Evolutionary conservation across 2,113 vertebrate genomes (phyloP), one percentile per base, ranked within the genome.

Genomic region (Ciconia boyciana): DNA sequence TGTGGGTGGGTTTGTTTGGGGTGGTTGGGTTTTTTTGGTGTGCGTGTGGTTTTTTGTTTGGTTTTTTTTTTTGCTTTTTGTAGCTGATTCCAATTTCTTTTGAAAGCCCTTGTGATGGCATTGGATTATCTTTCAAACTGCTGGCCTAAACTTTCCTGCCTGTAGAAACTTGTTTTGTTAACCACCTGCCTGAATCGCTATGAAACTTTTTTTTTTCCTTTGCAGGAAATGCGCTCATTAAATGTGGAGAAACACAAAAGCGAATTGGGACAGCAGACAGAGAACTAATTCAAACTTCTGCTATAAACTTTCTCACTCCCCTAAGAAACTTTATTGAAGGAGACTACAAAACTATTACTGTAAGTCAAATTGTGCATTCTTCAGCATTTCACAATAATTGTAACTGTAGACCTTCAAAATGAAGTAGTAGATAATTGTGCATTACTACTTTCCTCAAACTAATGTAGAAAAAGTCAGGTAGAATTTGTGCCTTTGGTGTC

Each of bases 311-410:
- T 97, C 99, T 99, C 79, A 99, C 99, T 78, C 99, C 99, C 48
- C 98, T 99, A 96, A 98, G 99, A 97, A 99, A 99, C 96, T 99
- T 99, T 92, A 98, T 99, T 81, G 99, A 99, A 98, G 99, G 99
- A 49, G 99, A 99, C 97, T 99, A 99, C 94, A 99, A 99, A 98
- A 99, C 99, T 89, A 99, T 99, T 97, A 97, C 99, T 98, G 99
- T 99, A 97, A 99, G 99, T 98, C 96, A 64, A 96, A 87, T 62
- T 84, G 16, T 83, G 46, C 12, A 13, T 92, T 70, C 49, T 43
- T 93, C 58, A 81, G 51, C 49, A 75, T 89, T 90, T 83, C 71
- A 83, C 68, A 89, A 41, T 52, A 90, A 24, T 83, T 78, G 1
- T 43, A 62, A 83, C 32, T 46, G 21, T 83, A 16, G 19, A 14